Conservation (phyloP, 2,113 vertebrate species). For the Phalacrocorax carbo region DNA sequence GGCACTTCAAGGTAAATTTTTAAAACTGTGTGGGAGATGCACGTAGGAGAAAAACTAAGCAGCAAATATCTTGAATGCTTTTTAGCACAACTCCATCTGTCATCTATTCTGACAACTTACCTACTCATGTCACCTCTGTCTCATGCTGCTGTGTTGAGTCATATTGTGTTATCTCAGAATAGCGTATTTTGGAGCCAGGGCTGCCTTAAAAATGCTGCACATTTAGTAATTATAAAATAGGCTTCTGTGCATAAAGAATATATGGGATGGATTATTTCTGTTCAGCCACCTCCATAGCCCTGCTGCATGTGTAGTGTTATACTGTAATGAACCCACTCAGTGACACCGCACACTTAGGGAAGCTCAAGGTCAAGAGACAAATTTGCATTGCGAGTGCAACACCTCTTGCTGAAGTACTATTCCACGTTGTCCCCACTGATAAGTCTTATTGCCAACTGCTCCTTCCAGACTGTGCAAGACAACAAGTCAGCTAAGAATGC, state of each 20-base stretch:
- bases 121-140: conserved; percentile 52
- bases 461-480: neutral
- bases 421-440: conserved; percentile 7
- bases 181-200: neutral
- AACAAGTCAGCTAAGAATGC: neutral
- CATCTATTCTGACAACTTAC: conserved; percentile 60
- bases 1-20: conserved; percentile 69
- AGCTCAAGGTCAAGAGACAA: conserved; percentile 55
- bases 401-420: neutral
- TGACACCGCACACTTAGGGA: neutral
- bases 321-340: neutral
- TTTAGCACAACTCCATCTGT: conserved; percentile 57
- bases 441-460: neutral
- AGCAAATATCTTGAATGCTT: conserved; percentile 54
- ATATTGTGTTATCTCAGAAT: conserved; percentile 50
- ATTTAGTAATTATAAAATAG: neutral
- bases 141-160: conserved; percentile 5
- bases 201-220: neutral
- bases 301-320: neutral
- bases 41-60: conserved; percentile 25
- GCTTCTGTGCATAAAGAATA: neutral
- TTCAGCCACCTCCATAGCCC: neutral
- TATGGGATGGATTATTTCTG: neutral
- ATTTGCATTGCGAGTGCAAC: neutral
- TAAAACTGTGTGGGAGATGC: conserved; percentile 50